Base-by-base conservation (phyloP, 2,888 invertebrate genomes). In the Cerastis rubricosa region DNA sequence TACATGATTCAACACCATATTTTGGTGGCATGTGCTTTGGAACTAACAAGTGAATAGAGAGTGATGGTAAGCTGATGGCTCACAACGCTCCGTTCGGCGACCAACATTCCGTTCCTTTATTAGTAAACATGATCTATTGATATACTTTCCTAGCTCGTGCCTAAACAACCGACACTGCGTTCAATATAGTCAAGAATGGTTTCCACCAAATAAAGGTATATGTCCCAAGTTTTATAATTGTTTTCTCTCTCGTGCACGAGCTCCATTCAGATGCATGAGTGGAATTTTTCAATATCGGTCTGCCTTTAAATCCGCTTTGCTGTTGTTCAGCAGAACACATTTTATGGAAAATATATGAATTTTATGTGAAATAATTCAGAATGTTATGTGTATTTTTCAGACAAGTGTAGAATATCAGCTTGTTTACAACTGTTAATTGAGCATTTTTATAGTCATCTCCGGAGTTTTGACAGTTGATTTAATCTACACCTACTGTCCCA, bases 231-330 rank as follows among this genome's bases (percentile, higher is more conserved):
- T 80, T 73, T 88, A 70, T 71, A 76, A 76, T 80, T 85, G 82
- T 79, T 86, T 87, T 76, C 73, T 75, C 80, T 69, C 71, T 65
- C 35, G 59, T 68, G 70, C 70, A 67, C 49, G 79, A 73, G 54
- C 66, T 71, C 43, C 49, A 78, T 86, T 88, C 67, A 86, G 81
- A 84, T 81, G 74, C 73, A 78, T 75, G 81, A 72, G 63, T 49
- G 70, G 88, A 86, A 86, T 86, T 86, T 78, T 84, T 84, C 86
- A 86, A 86, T 88, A 86, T 84, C 74, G 76, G 76, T 79, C 75
- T 71, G 70, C 57, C 45, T 79, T 67, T 76, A 49, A 71, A 81
- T 74, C 25, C 51, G 61, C 40, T 75, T 70, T 65, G 22, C 67
- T 83, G 71, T 78, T 74, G 71, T 67, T 77, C 76, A 76, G 49